Percentiles rank a stretch among this genome's conserved stretches.
phyloP scores from a whole-genome alignment of 2,888 invertebrate genomes.

The Harpagoxenus sublaevis region DNA sequence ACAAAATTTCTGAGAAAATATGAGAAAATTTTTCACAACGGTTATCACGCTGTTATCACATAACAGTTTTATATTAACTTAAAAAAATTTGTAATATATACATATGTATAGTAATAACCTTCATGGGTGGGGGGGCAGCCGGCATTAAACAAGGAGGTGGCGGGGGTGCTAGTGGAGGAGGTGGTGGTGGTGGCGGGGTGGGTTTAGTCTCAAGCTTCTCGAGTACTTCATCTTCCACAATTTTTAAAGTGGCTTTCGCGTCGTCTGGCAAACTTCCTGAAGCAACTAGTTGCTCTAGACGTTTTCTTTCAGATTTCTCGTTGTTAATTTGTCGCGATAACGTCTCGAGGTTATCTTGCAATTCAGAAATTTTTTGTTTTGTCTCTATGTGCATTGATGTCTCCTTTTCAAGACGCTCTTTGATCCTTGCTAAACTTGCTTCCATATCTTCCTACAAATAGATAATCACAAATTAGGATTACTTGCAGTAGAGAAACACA shows the following conservation, averaged over 20 bases:
- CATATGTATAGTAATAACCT: conserved; percentile 70
- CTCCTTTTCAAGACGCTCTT: conserved; percentile 96
- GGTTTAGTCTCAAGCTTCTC: conserved; percentile 83
- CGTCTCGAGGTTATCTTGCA: conserved; percentile 88
- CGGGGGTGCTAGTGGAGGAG: conserved; percentile 88
- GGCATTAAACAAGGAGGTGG: conserved; percentile 89
- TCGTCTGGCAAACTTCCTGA: conserved; percentile 98
- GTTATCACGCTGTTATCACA: not conserved
- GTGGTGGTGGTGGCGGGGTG: conserved; percentile 88
- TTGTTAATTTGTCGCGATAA: conserved; percentile 89
- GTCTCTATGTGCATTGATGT: conserved; percentile 95
- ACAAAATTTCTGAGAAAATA: no score
- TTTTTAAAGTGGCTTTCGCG: conserved; percentile 90
- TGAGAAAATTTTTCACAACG: no score
- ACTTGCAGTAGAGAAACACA: not conserved
- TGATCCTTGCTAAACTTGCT: conserved; percentile 92
- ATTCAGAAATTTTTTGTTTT: conserved; percentile 90
- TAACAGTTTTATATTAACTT: not conserved
- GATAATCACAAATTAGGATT: not conserved
- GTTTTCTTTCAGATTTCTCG: conserved; percentile 93
- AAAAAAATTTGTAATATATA: not conserved
- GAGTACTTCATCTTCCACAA: conserved; percentile 84
- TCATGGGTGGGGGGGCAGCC: conserved; percentile 88
- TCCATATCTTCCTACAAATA: conserved; percentile 92
- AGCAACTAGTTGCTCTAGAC: conserved; percentile 94